Base-by-base conservation (phyloP, 2,888 invertebrate species). In the Megamerina dolium region DNA sequence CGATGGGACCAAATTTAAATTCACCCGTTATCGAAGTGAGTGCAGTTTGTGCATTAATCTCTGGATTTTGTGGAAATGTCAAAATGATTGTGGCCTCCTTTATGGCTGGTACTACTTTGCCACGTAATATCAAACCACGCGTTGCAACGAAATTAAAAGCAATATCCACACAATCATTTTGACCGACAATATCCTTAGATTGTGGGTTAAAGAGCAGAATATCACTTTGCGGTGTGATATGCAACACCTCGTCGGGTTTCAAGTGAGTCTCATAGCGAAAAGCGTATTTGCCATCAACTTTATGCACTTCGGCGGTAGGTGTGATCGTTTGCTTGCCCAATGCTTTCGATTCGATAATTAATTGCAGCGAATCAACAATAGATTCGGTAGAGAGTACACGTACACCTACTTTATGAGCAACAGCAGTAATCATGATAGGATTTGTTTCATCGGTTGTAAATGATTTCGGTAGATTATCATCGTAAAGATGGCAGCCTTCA, bases 1-100 rank as follows among this genome's bases (percentile, higher is more conserved):
- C 85, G 36, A 94, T 77, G 4, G 95, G 94, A 0, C 90, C 92
- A 63, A 93, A 85, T 59, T 78, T 81, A 69, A 90, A 95, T 32
- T 74, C 75, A 14, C 96, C 96, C 30, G 80, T 78, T 1, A 73
- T 64, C 16, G 81, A 76, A 0, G 93, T 89, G 36, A 74, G 70
- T 13, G 54, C 46, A 10, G 56, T 54, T 19, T 64, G 46, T 10
- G 54, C 16, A 3, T 27, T 41, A 5, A 60, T 20, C 12, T 68
- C 64, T 1, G 60, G 57, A 37, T 70, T 64, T 29, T 68, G 63
- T 9, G 72, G 70, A 41, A 75, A 69, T 10, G 60, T 68, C 21
- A 80, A 66, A 0, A 77, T 79, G 44, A 85, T 63, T 14, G 73
- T 69, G 33, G 78, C 83, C 31, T 75, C 80, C 3, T 66, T 67